Evolutionary conservation across 2,888 invertebrate species (phyloP).

Genomic region (Scaptomyza polygonia): DNA sequence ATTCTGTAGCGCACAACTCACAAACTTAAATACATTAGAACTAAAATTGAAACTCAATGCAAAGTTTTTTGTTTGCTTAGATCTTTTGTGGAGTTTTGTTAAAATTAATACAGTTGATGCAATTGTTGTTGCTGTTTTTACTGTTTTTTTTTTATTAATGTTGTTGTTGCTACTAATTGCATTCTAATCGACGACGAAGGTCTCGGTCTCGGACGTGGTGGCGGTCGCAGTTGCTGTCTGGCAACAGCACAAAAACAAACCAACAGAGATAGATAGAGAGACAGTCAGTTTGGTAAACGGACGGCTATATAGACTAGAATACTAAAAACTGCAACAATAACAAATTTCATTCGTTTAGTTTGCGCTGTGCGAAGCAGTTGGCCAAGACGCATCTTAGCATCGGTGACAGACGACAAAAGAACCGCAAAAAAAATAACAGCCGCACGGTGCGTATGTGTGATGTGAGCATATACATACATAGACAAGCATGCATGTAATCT

Average conservation of each 20-base stretch:
- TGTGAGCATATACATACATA: constrained; percentile 6
- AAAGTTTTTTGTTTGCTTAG: constrained; percentile 47
- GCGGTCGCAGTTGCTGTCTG: constrained; percentile 51
- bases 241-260: constrained; percentile 44
- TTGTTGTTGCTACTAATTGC: constrained; percentile 69
- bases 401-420: constrained; percentile 48
- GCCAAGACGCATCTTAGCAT: constrained; percentile 66
- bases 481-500: background rate
- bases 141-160: constrained; percentile 28
- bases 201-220: constrained; percentile 55
- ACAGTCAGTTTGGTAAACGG: constrained; percentile 22
- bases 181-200: constrained; percentile 75
- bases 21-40: constrained; percentile 28
- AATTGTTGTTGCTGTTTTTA: constrained; percentile 6
- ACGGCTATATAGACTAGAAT: constrained; percentile 25
- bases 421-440: background rate
- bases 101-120: constrained; percentile 17
- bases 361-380: constrained; percentile 69
- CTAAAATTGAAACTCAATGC: constrained; percentile 54
- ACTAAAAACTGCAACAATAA: constrained; percentile 58
- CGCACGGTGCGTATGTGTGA: constrained; percentile 47
- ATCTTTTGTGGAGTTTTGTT: constrained; percentile 53
- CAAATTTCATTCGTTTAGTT: constrained; percentile 61
- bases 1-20: constrained; percentile 13
- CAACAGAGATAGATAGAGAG: constrained; percentile 15